phyloP scores from a whole-genome alignment of 2,113 vertebrate species.

The Cebidichthys violaceus region DNA sequence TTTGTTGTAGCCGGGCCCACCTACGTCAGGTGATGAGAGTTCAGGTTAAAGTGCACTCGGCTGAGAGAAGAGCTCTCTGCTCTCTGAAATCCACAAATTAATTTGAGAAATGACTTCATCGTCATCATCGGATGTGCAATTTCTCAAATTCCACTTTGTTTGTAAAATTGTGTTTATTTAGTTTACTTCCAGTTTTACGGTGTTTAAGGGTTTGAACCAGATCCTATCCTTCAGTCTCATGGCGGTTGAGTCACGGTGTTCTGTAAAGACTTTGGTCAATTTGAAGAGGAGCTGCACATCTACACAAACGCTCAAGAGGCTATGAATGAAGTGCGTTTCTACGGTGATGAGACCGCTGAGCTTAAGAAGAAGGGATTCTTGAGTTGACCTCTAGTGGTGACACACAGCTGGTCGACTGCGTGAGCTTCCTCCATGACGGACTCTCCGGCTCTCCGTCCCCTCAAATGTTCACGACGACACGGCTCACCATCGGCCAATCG shows the following conservation, averaged over 20 bases:
- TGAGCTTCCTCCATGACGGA: no score
- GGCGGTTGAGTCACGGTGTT: neutral
- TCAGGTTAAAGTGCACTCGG: slow-evolving; percentile 85
- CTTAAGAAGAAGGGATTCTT: no score
- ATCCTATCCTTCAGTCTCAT: neutral
- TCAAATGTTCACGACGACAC: no score
- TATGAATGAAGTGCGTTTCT: no score
- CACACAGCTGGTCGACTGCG: no score
- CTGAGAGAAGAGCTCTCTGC: slow-evolving; percentile 56
- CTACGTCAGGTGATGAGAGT: slow-evolving; percentile 88
- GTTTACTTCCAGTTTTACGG: neutral
- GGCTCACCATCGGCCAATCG: no score
- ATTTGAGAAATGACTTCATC: slow-evolving; percentile 49
- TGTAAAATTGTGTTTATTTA: neutral
- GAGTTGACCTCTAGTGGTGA: no score
- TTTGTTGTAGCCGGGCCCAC: slow-evolving; percentile 83
- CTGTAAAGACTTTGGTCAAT: neutral
- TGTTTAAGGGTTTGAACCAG: neutral
- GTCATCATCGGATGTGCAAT: neutral
- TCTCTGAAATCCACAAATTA: slow-evolving; percentile 78
- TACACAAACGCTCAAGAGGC: neutral
- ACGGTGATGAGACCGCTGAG: no score
- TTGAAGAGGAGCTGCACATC: neutral
- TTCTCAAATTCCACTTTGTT: neutral
- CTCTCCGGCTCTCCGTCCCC: no score